Evolutionary conservation across 2,797 vertebrate genomes (phyloP).

Genomic region (Centroberyx gerrardi): DNA sequence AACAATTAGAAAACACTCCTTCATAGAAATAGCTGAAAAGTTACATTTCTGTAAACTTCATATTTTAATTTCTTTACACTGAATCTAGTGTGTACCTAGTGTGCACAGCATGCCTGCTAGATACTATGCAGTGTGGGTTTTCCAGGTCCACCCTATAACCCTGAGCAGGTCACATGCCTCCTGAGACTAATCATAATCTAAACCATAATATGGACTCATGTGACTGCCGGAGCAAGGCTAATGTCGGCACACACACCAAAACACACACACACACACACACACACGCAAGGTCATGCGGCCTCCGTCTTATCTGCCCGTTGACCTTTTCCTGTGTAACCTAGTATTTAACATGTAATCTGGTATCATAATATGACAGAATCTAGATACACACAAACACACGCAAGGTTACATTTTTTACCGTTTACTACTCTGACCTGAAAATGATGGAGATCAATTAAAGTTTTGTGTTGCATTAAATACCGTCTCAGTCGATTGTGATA

Average conservation of each 20-base stretch:
- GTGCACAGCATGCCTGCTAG: not conserved
- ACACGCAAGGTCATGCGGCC: not conserved
- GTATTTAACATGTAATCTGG: not conserved
- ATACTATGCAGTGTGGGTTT: conserved; percentile 17
- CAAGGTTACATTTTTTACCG: not conserved
- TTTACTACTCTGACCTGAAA: too few relatives aligned
- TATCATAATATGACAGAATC: not conserved
- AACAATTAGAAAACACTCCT: not conserved
- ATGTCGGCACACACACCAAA: not conserved
- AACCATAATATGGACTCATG: conserved; percentile 65
- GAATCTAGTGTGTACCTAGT: too few relatives aligned
- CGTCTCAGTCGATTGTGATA: not conserved
- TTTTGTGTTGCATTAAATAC: not conserved
- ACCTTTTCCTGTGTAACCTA: not conserved
- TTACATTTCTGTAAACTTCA: not conserved
- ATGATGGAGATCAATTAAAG: too few relatives aligned
- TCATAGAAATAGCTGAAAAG: not conserved
- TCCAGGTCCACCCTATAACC: conserved; percentile 8
- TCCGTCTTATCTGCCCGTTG: conserved; percentile 3
- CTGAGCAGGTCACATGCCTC: conserved; percentile 63
- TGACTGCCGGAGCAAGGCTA: conserved; percentile 53
- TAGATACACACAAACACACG: not conserved
- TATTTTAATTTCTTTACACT: too few relatives aligned
- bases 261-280: conserved; percentile 1
- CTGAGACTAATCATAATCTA: conserved; percentile 58